Conservation (phyloP, 2,113 vertebrate species). For the Tinamus guttatus region DNA sequence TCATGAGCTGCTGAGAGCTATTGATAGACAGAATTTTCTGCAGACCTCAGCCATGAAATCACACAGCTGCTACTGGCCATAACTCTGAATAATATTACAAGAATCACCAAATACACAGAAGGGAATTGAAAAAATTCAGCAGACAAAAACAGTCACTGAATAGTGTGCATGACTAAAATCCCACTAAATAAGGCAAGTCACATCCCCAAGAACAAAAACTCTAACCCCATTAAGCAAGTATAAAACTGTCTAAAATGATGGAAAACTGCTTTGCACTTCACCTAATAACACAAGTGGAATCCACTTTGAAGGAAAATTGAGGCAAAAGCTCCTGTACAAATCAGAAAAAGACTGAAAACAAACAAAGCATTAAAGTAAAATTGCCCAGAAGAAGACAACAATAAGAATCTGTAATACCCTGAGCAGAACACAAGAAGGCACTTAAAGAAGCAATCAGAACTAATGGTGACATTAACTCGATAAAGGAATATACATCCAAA, state of each 20-base stretch:
- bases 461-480: slow-evolving; percentile 70
- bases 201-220: slow-evolving; percentile 45
- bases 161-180: slow-evolving; percentile 37
- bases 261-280: slow-evolving; percentile 63
- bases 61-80: slow-evolving; percentile 6
- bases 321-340: slow-evolving; percentile 60
- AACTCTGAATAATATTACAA: slow-evolving; percentile 26
- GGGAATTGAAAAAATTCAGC: slow-evolving; percentile 26
- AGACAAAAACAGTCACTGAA: slow-evolving; percentile 3
- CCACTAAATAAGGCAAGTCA: slow-evolving; percentile 56
- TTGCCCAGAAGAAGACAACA: slow-evolving; percentile 63
- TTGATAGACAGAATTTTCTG: background rate
- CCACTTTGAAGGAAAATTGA: slow-evolving; percentile 63
- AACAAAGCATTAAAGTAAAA: slow-evolving; percentile 74
- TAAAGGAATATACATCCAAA: slow-evolving; percentile 63
- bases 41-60: slow-evolving; percentile 18
- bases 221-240: slow-evolving; percentile 68
- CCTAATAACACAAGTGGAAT: slow-evolving; percentile 68
- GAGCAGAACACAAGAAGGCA: slow-evolving; percentile 56
- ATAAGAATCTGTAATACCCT: slow-evolving; percentile 63
- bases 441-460: slow-evolving; percentile 72
- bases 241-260: slow-evolving; percentile 73
- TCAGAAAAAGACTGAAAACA: slow-evolving; percentile 54
- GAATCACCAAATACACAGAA: background rate
- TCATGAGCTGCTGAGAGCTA: background rate